A percentile compares a stretch with the other conserved stretches of the same genome.
Conservation (phyloP, 2,888 invertebrate genomes). For the Oegoconia quadripuncta region DNA sequence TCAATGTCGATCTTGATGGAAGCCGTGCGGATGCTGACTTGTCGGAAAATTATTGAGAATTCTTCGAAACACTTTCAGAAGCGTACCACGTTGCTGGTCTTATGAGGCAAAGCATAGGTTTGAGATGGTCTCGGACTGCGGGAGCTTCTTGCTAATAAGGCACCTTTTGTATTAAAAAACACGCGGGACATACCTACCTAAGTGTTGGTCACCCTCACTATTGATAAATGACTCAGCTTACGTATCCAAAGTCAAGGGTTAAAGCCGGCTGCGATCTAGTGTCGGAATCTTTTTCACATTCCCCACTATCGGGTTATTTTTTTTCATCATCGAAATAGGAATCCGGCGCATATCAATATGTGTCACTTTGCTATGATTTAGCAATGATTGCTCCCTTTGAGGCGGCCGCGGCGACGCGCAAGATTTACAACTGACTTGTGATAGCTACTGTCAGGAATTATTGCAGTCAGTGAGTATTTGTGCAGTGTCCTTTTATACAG, state of each 20-base stretch:
- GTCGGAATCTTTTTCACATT: slow-evolving; percentile 61
- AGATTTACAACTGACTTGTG: slow-evolving; percentile 59
- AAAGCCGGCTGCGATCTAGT: slow-evolving; percentile 61
- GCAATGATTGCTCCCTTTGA: slow-evolving; percentile 69
- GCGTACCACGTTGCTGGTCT: too few relatives aligned
- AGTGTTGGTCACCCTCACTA: slow-evolving; percentile 50
- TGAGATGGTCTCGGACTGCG: too few relatives aligned
- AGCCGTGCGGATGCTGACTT: too few relatives aligned
- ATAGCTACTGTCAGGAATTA: slow-evolving; percentile 52
- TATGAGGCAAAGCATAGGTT: too few relatives aligned
- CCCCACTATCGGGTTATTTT: slow-evolving; percentile 45
- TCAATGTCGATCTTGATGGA: too few relatives aligned
- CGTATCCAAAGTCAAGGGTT: slow-evolving; percentile 67
- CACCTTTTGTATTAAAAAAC: too few relatives aligned
- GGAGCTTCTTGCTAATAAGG: too few relatives aligned
- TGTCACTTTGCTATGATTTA: slow-evolving; percentile 65
- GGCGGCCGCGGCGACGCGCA: slow-evolving; percentile 35
- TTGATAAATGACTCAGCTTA: slow-evolving; percentile 72
- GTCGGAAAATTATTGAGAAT: too few relatives aligned
- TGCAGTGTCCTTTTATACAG: neutral
- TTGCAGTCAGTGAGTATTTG: slow-evolving; percentile 28
- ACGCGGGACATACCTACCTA: too few relatives aligned
- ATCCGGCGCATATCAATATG: slow-evolving; percentile 39
- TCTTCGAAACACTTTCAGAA: too few relatives aligned
- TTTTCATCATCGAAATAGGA: slow-evolving; percentile 32